phyloP scores from a whole-genome alignment of 2,888 invertebrate species.

The Candidula unifasciata region DNA sequence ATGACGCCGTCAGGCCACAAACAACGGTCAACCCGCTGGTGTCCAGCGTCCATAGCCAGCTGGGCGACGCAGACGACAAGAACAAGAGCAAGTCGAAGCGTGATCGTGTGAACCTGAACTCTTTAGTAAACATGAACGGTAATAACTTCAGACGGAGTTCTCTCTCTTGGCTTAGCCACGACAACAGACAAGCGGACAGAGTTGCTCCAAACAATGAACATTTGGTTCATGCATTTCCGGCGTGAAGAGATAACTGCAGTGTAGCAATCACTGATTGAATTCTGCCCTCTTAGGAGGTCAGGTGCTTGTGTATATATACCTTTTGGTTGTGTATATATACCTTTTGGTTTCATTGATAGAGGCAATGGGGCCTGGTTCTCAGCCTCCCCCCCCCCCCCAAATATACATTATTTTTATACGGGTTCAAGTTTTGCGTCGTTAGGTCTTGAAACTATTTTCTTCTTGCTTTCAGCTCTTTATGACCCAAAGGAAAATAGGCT shows the following conservation, averaged over 20 bases:
- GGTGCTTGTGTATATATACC: too few species aligned
- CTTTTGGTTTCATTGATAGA: too few species aligned
- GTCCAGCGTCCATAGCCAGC: background rate
- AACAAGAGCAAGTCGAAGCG: background rate
- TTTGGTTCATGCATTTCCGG: background rate
- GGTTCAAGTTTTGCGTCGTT: too few species aligned
- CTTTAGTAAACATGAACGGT: background rate
- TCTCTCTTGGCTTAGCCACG: background rate
- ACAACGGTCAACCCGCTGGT: background rate
- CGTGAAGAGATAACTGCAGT: background rate
- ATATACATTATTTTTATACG: too few species aligned
- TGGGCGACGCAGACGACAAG: background rate
- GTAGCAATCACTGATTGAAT: too few species aligned
- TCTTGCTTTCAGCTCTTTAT: too few species aligned
- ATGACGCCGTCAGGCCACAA: background rate
- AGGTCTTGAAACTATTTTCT: too few species aligned
- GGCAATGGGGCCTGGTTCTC: too few species aligned
- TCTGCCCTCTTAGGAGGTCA: too few species aligned
- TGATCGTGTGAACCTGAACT: background rate
- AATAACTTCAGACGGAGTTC: background rate
- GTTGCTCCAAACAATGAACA: background rate
- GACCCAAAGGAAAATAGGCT: too few species aligned
- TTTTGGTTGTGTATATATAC: too few species aligned
- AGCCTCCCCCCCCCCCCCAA: too few species aligned
- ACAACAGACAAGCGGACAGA: background rate